Percentiles rank a stretch among this genome's conserved stretches.
Conservation (phyloP, 2,888 invertebrate genomes). For the Drosophila merina region DNA sequence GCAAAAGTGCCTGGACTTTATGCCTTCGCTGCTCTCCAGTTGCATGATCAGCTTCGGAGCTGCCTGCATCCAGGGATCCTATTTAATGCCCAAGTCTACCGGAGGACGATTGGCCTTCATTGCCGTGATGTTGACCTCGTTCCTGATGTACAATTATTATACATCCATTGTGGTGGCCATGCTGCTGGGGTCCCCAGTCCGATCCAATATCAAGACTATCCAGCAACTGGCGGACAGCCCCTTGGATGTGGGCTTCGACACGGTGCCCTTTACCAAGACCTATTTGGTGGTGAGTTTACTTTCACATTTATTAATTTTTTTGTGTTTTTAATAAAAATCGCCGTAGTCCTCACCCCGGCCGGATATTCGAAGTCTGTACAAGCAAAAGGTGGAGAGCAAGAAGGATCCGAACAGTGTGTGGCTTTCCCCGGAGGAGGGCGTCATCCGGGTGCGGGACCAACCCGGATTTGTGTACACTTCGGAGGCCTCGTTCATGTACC, state of each 20-base stretch:
- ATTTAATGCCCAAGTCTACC: slow-evolving; percentile 83
- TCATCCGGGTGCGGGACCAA: slow-evolving; percentile 67
- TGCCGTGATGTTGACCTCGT: slow-evolving; percentile 78
- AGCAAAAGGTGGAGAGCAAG: slow-evolving; percentile 66
- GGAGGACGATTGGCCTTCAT: slow-evolving; percentile 83
- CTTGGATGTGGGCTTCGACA: slow-evolving; percentile 85
- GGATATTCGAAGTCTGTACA: slow-evolving; percentile 69
- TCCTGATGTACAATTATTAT: slow-evolving; percentile 87
- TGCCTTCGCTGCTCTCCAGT: slow-evolving; percentile 79
- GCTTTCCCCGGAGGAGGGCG: slow-evolving; percentile 69
- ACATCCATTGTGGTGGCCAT: slow-evolving; percentile 87
- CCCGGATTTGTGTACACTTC: slow-evolving; percentile 81
- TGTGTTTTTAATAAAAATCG: not conserved
- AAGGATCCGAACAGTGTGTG: slow-evolving; percentile 66
- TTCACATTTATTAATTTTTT: not conserved
- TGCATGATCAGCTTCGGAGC: slow-evolving; percentile 84
- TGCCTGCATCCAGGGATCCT: slow-evolving; percentile 85
- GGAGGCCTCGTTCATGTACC: slow-evolving; percentile 74
- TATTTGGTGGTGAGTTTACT: slow-evolving; percentile 74
- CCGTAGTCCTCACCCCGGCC: slow-evolving; percentile 60
- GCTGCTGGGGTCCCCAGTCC: slow-evolving; percentile 86
- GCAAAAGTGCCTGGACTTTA: slow-evolving; percentile 52
- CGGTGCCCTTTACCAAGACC: slow-evolving; percentile 80
- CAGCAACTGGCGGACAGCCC: slow-evolving; percentile 85
- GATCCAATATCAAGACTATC: slow-evolving; percentile 84